These are phyloP conservation scores for Paramacrobiotus metropolitanus DNA, from an alignment of 1,140 invertebrate species.

Conservation along the genomic window DNA sequence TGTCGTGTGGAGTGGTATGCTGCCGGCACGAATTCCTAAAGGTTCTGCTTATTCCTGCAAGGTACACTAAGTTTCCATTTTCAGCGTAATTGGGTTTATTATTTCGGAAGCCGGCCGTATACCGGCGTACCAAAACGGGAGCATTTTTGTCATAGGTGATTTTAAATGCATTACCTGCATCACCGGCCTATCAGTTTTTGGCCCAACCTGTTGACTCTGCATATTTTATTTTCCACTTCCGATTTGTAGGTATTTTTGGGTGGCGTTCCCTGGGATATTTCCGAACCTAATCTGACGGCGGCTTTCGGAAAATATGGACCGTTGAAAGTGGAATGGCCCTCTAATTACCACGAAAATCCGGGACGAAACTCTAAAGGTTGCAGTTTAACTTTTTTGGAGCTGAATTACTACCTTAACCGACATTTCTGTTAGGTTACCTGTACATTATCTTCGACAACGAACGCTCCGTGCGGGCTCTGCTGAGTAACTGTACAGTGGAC, in stretches of 20 bases:
- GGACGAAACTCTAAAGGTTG: background rate
- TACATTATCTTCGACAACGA: constrained; percentile 5
- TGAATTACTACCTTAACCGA: background rate
- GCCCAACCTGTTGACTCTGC: too few species aligned
- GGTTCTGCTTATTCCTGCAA: constrained; percentile 35
- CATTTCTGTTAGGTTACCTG: background rate
- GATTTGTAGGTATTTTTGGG: constrained; percentile 56
- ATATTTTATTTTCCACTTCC: background rate
- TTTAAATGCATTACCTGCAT: too few species aligned
- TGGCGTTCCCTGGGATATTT: constrained; percentile 87
- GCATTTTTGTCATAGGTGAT: too few species aligned
- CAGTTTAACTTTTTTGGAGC: background rate
- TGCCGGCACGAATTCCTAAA: background rate
- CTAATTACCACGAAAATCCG: background rate
- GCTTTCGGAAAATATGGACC: background rate
- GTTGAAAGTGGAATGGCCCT: constrained; percentile 55
- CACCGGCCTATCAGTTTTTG: too few species aligned
- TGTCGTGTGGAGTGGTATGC: background rate
- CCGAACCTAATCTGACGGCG: constrained; percentile 31
- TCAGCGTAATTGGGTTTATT: too few species aligned
- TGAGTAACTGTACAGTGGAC: constrained; percentile 53
- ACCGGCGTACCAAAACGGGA: too few species aligned
- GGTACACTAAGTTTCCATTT: too few species aligned
- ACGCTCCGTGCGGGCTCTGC: constrained; percentile 31
- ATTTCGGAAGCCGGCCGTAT: too few species aligned